Evolutionary conservation across 2,797 vertebrate species (phyloP).

Genomic region (Sebastes glaucus): DNA sequence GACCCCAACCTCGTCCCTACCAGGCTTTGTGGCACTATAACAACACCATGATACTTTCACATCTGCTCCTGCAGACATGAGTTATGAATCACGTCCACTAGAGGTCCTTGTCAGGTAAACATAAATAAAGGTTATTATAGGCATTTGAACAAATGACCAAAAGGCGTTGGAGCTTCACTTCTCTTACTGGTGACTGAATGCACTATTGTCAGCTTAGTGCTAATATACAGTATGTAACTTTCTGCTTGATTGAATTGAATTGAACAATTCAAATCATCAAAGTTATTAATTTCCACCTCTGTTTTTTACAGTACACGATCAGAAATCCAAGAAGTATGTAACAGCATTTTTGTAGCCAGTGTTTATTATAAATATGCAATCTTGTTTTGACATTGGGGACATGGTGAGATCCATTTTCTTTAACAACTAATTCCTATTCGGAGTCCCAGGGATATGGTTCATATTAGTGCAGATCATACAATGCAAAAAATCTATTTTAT

Average conservation of each 20-base stretch:
- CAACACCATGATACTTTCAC: background rate
- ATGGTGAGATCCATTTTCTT: background rate
- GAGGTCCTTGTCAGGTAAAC: background rate
- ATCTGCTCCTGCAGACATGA: background rate
- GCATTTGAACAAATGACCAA: background rate
- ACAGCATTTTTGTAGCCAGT: background rate
- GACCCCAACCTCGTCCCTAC: no score
- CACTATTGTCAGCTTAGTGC: no score
- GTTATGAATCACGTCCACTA: background rate
- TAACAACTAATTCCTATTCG: background rate
- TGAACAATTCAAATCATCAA: no score
- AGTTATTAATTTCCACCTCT: no score
- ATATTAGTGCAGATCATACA: background rate
- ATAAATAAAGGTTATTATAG: background rate
- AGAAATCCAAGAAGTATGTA: background rate
- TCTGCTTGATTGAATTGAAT: no score
- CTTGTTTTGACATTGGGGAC: background rate
- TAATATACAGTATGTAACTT: no score
- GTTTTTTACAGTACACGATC: background rate
- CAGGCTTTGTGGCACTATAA: background rate
- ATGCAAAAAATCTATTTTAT: background rate
- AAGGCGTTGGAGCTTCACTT: no score
- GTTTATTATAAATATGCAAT: background rate
- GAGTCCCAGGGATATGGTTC: background rate
- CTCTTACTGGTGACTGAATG: no score